These are phyloP conservation scores for Hyphantria cunea DNA, from an alignment of 1,140 invertebrate genomes.

Conservation along the genomic window DNA sequence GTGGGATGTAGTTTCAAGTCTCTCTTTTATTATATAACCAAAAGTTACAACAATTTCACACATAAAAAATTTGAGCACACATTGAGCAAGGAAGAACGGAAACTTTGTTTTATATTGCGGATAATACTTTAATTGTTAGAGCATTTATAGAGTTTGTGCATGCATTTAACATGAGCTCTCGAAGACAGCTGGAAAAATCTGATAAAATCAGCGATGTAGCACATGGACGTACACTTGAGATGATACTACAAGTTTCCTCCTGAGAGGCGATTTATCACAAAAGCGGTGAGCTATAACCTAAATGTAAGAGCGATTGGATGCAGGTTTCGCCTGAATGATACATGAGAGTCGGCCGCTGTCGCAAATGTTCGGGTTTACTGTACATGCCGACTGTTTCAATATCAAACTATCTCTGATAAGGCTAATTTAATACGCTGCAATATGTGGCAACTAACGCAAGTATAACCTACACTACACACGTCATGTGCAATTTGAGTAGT, in stretches of 20 bases:
- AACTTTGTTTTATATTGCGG: conserved; percentile 15
- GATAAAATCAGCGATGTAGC: conserved; percentile 42
- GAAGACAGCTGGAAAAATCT: conserved; percentile 46
- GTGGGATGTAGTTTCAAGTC: too few species aligned
- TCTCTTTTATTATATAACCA: too few species aligned
- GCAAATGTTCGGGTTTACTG: conserved; percentile 22
- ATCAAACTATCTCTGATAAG: conserved; percentile 30
- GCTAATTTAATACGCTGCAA: conserved; percentile 42
- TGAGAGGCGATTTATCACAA: conserved; percentile 55
- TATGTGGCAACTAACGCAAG: conserved; percentile 35
- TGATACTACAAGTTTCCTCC: conserved; percentile 59
- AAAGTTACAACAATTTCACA: too few species aligned
- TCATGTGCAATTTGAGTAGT: conserved; percentile 23
- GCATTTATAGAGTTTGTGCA: conserved; percentile 39
- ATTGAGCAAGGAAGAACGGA: too few species aligned
- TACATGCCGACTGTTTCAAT: conserved; percentile 36
- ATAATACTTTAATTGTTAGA: conserved; percentile 34
- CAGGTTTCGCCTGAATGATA: conserved; percentile 47
- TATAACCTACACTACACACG: conserved; percentile 22
- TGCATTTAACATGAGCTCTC: conserved; percentile 47
- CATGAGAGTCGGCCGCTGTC: conserved; percentile 40
- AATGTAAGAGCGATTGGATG: conserved; percentile 50
- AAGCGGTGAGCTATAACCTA: conserved; percentile 39
- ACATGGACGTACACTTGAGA: conserved; percentile 35
- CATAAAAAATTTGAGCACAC: too few species aligned